phyloP scores from a whole-genome alignment of 2,797 vertebrate species.

The Sebastes diploproa region DNA sequence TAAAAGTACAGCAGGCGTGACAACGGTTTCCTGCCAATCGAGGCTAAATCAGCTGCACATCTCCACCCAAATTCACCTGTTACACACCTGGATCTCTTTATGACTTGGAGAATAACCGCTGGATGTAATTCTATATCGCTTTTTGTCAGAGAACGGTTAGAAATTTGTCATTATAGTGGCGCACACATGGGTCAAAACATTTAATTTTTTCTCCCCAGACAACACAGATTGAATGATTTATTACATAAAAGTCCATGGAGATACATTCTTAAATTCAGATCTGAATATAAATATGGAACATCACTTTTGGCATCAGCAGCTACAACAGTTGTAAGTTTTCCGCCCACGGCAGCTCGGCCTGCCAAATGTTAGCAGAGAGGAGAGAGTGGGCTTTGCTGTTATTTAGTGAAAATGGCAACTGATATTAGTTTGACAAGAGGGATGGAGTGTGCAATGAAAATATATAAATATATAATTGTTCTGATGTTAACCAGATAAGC shows the following conservation, averaged over 20 bases:
- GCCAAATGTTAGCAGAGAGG: constrained; percentile 34
- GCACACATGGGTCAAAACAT: background rate
- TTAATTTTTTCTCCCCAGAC: background rate
- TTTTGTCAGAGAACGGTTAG: background rate
- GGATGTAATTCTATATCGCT: background rate
- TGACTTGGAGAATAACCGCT: background rate
- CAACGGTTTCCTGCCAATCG: background rate
- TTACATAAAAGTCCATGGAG: background rate
- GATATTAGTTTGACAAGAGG: constrained; percentile 11
- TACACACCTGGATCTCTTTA: constrained; percentile 26
- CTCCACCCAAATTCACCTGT: constrained; percentile 14
- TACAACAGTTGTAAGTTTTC: constrained; percentile 47
- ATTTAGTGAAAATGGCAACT: constrained; percentile 20
- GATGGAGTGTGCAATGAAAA: constrained; percentile 8
- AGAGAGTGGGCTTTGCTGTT: constrained; percentile 3
- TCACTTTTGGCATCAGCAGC: constrained; percentile 36
- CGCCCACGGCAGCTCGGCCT: constrained; percentile 8
- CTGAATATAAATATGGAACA: constrained; percentile 25
- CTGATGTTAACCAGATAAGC: background rate
- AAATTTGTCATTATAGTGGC: background rate
- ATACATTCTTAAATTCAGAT: constrained; percentile 7
- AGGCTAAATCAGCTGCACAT: background rate
- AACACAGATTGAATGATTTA: constrained; percentile 20
- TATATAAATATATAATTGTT: background rate
- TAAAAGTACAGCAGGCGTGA: background rate